These are phyloP conservation scores for Agrotis segetum DNA, from an alignment of 2,888 invertebrate species.

Conservation along the genomic window DNA sequence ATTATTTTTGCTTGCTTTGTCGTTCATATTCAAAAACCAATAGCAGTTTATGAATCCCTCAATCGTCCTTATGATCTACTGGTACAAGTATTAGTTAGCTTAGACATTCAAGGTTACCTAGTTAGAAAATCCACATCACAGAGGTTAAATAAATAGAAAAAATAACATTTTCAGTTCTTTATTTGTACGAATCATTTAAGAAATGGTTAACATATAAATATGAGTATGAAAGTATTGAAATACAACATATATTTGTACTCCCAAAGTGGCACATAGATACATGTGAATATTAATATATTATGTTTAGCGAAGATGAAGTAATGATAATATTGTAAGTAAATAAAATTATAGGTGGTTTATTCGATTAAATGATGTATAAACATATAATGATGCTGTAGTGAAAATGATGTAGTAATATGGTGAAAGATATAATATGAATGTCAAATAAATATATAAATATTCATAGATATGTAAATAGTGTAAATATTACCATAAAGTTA, in stretches of 20 bases:
- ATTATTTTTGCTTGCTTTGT: no score
- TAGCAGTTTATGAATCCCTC: no score
- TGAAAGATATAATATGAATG: conserved; percentile 50
- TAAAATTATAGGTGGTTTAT: conserved; percentile 26
- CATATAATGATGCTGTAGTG: conserved; percentile 2
- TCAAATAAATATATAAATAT: conserved; percentile 34
- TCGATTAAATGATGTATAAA: conserved; percentile 15
- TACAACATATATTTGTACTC: conserved; percentile 50
- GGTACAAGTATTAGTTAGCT: no score
- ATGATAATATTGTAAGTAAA: not conserved
- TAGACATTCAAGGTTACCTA: not conserved
- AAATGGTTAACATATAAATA: conserved; percentile 61
- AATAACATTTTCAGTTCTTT: conserved; percentile 80
- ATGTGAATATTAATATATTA: conserved; percentile 2
- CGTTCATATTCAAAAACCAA: no score
- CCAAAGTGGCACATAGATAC: conserved; percentile 19
- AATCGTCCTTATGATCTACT: no score
- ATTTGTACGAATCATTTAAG: conserved; percentile 85
- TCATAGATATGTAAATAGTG: conserved; percentile 53
- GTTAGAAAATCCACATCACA: not conserved
- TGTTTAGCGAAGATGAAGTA: not conserved
- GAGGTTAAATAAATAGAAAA: conserved; percentile 43
- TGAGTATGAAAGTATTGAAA: conserved; percentile 23
- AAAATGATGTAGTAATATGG: conserved; percentile 22
- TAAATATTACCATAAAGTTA: conserved; percentile 37